Evolutionary conservation across 2,797 vertebrate genomes (phyloP).

Genomic region (Gymnothorax javanicus): DNA sequence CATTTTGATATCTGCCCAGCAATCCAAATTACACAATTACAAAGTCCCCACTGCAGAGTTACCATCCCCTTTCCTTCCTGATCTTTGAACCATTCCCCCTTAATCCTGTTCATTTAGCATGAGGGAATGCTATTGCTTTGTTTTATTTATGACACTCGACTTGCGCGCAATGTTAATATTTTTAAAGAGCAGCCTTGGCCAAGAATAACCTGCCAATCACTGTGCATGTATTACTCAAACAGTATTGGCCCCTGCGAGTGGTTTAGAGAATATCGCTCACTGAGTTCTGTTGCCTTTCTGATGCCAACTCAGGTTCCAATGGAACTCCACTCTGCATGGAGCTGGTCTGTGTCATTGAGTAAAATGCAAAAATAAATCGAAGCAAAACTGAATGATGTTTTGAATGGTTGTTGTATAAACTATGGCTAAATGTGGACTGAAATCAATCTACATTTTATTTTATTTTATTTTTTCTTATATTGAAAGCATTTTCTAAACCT

Average conservation of each 20-base stretch:
- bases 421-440: not conserved
- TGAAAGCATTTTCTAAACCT: not conserved
- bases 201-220: constrained; percentile 13
- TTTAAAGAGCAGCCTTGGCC: constrained; percentile 56
- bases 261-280: constrained; percentile 29
- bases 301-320: constrained; percentile 35
- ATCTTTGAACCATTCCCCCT: constrained; percentile 34
- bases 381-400: not conserved
- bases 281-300: not conserved
- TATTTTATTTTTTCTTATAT: not conserved
- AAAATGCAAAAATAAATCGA: constrained; percentile 16
- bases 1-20: not conserved
- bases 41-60: not conserved
- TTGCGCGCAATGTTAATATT: constrained; percentile 60
- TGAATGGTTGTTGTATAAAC: not conserved
- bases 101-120: not conserved
- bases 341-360: constrained; percentile 35
- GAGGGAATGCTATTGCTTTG: constrained; percentile 48
- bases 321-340: constrained; percentile 57
- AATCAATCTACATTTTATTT: not conserved
- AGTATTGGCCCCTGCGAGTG: constrained; percentile 28
- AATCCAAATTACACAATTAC: constrained; percentile 6
- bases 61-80: not conserved
- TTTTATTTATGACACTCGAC: constrained; percentile 56
- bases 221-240: constrained; percentile 26